Conservation (phyloP, 2,888 invertebrate species). For the Hirtodrosophila cameraria region DNA sequence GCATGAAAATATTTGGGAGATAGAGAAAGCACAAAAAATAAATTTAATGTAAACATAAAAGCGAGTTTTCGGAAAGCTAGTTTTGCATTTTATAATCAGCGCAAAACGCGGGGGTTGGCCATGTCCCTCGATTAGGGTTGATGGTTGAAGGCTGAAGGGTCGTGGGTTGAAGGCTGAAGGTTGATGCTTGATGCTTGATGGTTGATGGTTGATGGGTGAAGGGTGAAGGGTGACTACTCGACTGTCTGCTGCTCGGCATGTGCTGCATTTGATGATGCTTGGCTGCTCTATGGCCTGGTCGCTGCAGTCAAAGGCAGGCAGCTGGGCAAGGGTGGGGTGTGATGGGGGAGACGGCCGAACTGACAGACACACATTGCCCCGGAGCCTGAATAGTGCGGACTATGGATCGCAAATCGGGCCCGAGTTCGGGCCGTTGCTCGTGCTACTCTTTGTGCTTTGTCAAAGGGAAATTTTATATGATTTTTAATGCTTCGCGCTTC, state of each 20-base stretch:
- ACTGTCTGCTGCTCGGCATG: slow-evolving; percentile 43
- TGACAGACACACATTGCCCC: slow-evolving; percentile 52
- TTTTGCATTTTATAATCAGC: slow-evolving; percentile 74
- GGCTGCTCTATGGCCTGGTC: slow-evolving; percentile 18
- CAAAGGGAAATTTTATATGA: slow-evolving; percentile 70
- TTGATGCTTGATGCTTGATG: slow-evolving; percentile 16
- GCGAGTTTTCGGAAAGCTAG: slow-evolving; percentile 67
- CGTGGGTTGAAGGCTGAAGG: slow-evolving; percentile 26
- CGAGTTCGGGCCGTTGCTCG: slow-evolving; percentile 9
- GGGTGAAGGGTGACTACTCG: slow-evolving; percentile 32
- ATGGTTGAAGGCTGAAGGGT: slow-evolving; percentile 25
- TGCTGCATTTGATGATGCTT: slow-evolving; percentile 61
- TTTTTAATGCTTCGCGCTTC: slow-evolving; percentile 77
- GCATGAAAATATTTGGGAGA: slow-evolving; percentile 34
- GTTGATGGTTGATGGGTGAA: slow-evolving; percentile 17
- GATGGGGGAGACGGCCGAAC: not conserved
- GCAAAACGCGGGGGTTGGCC: slow-evolving; percentile 61
- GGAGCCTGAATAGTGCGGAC: slow-evolving; percentile 64
- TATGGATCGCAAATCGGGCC: slow-evolving; percentile 33
- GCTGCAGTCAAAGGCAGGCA: slow-evolving; percentile 36
- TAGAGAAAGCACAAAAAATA: slow-evolving; percentile 18
- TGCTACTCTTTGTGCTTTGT: slow-evolving; percentile 58
- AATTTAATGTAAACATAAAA: slow-evolving; percentile 76
- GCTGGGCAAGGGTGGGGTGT: slow-evolving; percentile 6
- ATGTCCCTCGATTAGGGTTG: slow-evolving; percentile 47